Evolutionary conservation across 2,797 vertebrate genomes (phyloP), one percentile per base, ranked within the genome.

Genomic region (Danio kyathit): DNA sequence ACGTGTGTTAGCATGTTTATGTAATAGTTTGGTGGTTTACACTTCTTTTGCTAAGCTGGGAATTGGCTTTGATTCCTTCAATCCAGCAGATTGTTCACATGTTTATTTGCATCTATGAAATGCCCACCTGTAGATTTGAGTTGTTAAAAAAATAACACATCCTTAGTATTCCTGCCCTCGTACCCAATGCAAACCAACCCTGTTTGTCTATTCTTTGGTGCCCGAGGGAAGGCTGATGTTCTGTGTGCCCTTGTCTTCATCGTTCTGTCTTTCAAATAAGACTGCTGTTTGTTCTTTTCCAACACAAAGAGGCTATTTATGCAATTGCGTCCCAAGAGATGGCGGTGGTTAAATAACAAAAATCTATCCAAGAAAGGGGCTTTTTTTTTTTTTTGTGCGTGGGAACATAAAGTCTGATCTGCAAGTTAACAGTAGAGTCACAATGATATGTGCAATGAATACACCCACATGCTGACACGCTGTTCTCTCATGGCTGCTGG

Each of bases 381-480:
- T 29, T 29, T 29, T 29, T 29, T n/a, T n/a, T n/a, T 48, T 10
- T 60, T 48, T 69, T 60, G 46, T 69, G 79, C 59, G 19, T 82
- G 81, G 79, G 78, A 84, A 86, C 73, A 80, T 56, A 76, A 51
- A 76, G 52, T 75, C 63, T 74, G 60, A 79, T 54, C 75, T 73
- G 71, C 40, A 12, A 70, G 49, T 64, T 67, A 40, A 74, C 44
- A 19, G 73, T 56, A 81, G 65, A 41, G 79, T 84, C n/a, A 40
- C 84, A 88, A 83, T 85, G 77, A 14, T 70, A 82, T 67, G 80
- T 75, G 82, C 73, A 89, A 89, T 84, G 78, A 87, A 87, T 74
- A 67, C 86, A 88, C 89, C 87, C 84, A 88, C 89, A 79, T 71
- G 76, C 78, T 84, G 86, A 86, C 88, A 87, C 89, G 85, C 85